Evolutionary conservation across 2,797 vertebrate species (phyloP), one percentile per base, ranked within the genome.

Genomic region (Echiichthys vipera): DNA sequence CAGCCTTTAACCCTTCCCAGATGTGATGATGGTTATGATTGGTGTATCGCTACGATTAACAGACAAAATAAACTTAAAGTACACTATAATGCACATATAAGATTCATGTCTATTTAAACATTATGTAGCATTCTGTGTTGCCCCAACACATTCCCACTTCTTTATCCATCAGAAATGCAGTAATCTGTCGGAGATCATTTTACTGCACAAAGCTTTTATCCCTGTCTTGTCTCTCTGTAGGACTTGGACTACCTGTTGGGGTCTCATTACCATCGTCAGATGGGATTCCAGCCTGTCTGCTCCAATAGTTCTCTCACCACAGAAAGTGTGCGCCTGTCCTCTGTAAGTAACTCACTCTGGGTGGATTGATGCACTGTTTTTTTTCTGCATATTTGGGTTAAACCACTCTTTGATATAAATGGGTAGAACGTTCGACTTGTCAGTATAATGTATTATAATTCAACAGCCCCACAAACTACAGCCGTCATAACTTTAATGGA

Each of bases 241-340:
- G 98, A 99, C 87, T 98, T 97, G 97, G 96, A 97, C 5, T 99
- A 99, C 84, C 91, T 98, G 58, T 50, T 96, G 68, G 91, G 92
- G 59, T 98, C 95, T 32, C 96, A 97, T 84, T 99, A 98, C 88
- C 96, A 99, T 61, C 93, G 87, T 72, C 96, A 96, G 90, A 94
- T 97, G 14, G 96, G 94, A 63, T 94, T 93, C 58, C 94, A 95
- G 67, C 92, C 95, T 3, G 29, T 94, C 77, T 93, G 92, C 40
- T 45, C 36, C 53, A 67, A 47, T 53, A 65, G 11, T 9, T 5
- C 51, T n/a, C 17, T 65, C 42, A 25, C 18, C 40, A 17, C 72
- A 36, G 84, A 89, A 6, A 32, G 43, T 0, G 71, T 75, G 1
- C 39, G 24, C 70, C 20, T 50, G 8, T 83, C 65, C 1, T 57